phyloP scores from a whole-genome alignment of 2,797 vertebrate species.

The Gymnocypris eckloni region DNA sequence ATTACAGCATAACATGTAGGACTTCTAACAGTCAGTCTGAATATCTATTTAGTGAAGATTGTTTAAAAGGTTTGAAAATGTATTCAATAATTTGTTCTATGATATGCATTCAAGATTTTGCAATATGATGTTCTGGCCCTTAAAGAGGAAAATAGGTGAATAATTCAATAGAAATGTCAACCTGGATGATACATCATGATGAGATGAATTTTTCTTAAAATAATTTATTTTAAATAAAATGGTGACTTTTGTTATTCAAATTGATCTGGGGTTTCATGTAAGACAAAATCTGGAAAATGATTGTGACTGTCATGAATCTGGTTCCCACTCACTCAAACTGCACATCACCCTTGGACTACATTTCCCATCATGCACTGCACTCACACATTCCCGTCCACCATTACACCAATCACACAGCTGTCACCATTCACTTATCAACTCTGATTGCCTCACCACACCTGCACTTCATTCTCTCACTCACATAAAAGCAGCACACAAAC shows the following conservation, averaged over 20 bases:
- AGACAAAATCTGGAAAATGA: not conserved
- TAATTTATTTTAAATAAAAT: too few relatives aligned
- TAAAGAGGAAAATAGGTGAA: not conserved
- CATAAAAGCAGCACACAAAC: too few relatives aligned
- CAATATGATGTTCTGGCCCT: not conserved
- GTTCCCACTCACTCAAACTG: too few relatives aligned
- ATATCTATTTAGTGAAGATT: not conserved
- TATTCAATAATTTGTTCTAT: not conserved
- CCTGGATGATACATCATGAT: not conserved
- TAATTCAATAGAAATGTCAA: constrained; percentile 17
- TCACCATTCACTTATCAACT: too few relatives aligned
- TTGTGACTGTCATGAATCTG: not conserved
- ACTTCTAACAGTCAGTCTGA: not conserved
- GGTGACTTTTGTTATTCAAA: not conserved
- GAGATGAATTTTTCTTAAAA: not conserved
- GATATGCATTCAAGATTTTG: not conserved
- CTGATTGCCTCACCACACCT: too few relatives aligned
- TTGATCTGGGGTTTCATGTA: not conserved
- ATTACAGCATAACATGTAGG: not conserved
- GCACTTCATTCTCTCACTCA: too few relatives aligned
- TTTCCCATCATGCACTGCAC: too few relatives aligned
- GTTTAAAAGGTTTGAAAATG: not conserved
- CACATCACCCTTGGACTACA: too few relatives aligned
- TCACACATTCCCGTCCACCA: too few relatives aligned
- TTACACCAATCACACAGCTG: too few relatives aligned